Base-by-base conservation (phyloP, 2,888 invertebrate genomes). In the Leptopilina myrica region DNA sequence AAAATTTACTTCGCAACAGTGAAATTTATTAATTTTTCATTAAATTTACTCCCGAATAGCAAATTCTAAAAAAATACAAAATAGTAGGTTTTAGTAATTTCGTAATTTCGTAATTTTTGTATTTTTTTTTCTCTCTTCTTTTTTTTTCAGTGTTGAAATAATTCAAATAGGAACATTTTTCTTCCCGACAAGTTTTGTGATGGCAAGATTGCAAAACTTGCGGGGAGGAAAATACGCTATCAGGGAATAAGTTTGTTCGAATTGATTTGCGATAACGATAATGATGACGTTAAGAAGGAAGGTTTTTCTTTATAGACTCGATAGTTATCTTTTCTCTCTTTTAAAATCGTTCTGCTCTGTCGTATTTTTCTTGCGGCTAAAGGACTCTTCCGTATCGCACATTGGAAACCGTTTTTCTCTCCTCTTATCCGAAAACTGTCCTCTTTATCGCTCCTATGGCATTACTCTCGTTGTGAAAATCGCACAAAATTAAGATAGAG, bases 251-350 rank as follows among this genome's bases (percentile, higher is more conserved):
- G 53, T 73, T 73, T 56, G 33, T 26, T 53, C 14, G 56, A 73
- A 56, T 73, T 73, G 69, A 73, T 56, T 73, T 73, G 69, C 69
- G 64, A 53, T 46, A 76, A 76, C n/a, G 49, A 76, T 49, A 76
- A 53, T 49, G 76, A 43, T 56, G 56, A 59, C 64, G 15, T 64
- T 56, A 53, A 64, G 64, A 33, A 49, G 20, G 20, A 20, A 49
- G 53, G 8, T 73, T 73, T 73, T 73, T 33, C 56, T 69, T n/a
- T 49, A 49, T 69, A 7, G n/a, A 56, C 14, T 33, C n/a, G 53
- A 53, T 73, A 73, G n/a, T 73, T 73, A 73, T 62, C 62, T 62
- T 49, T 49, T 62, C 9, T 62, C 9, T 20, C 15, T 20, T 62
- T 62, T 62, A 62, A 62, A 62, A 62, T 62, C 62, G 62, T 62